A percentile compares a stretch with the other conserved stretches of the same genome.
phyloP scores from a whole-genome alignment of 2,888 invertebrate species.

The Hemaris fuciformis region DNA sequence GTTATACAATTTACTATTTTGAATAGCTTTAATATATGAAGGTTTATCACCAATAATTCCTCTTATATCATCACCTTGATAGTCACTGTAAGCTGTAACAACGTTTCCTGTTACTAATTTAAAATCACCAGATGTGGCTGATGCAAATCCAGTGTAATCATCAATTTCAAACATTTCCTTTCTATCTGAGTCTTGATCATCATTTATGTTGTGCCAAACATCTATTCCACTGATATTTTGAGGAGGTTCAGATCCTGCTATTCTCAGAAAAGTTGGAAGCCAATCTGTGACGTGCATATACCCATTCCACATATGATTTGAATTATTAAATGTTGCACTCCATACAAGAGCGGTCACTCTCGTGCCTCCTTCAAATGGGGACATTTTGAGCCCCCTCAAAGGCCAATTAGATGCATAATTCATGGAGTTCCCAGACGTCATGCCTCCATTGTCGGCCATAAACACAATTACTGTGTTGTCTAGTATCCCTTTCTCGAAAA shows the following conservation, averaged over 20 bases:
- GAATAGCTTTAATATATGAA: conserved; percentile 46
- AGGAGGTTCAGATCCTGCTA: conserved; percentile 50
- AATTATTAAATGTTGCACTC: conserved; percentile 61
- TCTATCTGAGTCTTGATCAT: conserved; percentile 48
- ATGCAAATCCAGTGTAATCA: conserved; percentile 52
- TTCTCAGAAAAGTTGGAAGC: conserved; percentile 86
- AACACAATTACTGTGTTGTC: conserved; percentile 92
- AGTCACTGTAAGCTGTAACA: conserved; percentile 34
- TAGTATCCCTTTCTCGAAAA: conserved; percentile 85
- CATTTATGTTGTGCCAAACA: conserved; percentile 59
- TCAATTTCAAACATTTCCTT: conserved; percentile 60
- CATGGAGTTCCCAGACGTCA: conserved; percentile 85
- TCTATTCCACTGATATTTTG: conserved; percentile 58
- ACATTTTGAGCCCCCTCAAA: conserved; percentile 87
- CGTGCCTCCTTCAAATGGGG: conserved; percentile 92
- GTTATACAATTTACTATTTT: conserved; percentile 43
- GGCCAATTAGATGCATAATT: conserved; percentile 92
- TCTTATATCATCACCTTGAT: conserved; percentile 52
- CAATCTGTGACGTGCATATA: conserved; percentile 91
- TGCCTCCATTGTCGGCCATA: conserved; percentile 94
- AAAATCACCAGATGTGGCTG: conserved; percentile 53
- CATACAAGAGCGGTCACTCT: conserved; percentile 88
- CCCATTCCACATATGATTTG: conserved; percentile 71
- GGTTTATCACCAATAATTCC: conserved; percentile 50
- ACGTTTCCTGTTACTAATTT: conserved; percentile 59